A percentile compares a stretch with the other conserved stretches of the same genome.
These are phyloP conservation scores for Luscinia luscinia DNA, from an alignment of 2,797 vertebrate species.

Conservation along the genomic window DNA sequence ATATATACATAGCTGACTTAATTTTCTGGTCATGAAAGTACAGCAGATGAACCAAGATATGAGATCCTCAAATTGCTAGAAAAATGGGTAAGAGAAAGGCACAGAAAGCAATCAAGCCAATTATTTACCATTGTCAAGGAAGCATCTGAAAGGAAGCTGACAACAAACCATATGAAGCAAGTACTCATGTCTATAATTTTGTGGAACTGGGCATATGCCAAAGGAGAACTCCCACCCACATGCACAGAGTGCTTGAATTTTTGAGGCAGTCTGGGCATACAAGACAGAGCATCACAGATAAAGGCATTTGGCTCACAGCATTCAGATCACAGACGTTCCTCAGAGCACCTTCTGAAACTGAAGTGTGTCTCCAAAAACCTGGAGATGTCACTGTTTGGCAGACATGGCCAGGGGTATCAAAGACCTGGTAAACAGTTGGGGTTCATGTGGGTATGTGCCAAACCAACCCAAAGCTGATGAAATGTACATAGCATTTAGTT, in stretches of 20 bases:
- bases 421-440: background rate
- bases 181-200: conserved; percentile 25
- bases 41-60: conserved; percentile 25
- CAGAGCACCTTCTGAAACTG: background rate
- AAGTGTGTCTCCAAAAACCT: conserved; percentile 10
- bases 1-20: background rate
- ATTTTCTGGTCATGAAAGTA: background rate
- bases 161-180: conserved; percentile 38
- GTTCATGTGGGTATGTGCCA: background rate
- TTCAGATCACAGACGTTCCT: background rate
- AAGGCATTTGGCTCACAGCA: background rate
- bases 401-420: conserved; percentile 1
- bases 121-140: conserved; percentile 45
- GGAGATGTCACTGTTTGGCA: conserved; percentile 40
- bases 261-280: background rate
- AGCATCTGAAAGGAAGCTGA: background rate
- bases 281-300: background rate
- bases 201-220: conserved; percentile 25
- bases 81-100: background rate
- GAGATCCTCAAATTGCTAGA: conserved; percentile 10
- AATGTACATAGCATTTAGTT: background rate
- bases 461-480: conserved; percentile 11
- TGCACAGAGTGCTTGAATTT: background rate
- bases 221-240: conserved; percentile 39
- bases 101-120: conserved; percentile 32